Base-by-base conservation (phyloP, 2,797 vertebrate genomes). In the Simalia tracyae region DNA sequence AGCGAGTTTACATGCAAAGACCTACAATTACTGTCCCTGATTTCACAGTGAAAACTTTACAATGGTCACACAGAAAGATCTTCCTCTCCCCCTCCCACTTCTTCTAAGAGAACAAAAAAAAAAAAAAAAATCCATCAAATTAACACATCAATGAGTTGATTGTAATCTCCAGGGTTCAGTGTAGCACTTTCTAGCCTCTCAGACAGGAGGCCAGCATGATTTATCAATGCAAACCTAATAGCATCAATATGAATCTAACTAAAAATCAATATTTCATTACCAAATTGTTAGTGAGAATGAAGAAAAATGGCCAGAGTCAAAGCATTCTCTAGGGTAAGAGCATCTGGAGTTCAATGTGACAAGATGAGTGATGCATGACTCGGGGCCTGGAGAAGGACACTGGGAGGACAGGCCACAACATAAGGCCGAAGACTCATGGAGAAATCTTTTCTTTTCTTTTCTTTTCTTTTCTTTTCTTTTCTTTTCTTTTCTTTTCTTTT, bases 251-350 rank as follows among this genome's bases (percentile, higher is more conserved):
- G 99, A 99, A 99, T 99, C 99, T 99, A 99, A 99, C 99, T 99
- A 99, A 99, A 99, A 99, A 99, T 99, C 99, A 99, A 99, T 99
- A 99, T 99, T 99, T 99, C 99, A 99, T 99, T 99, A 99, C 99
- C 99, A 99, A 99, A 99, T 99, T 99, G 99, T 99, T 99, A 99
- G 99, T 98, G 98, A 98, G 98, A 99, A 99, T 99, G 99, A 99
- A 99, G 99, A 99, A 98, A 98, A 98, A 99, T 99, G 98, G 98
- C 98, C 95, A 90, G 98, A 98, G 98, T 98, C 98, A 96, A 98
- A 98, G 98, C 98, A 97, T 98, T 98, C 98, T 99, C 98, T 98
- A 96, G 98, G 98, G 99, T 98, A 98, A 98, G 98, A 99, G 99
- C 99, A 99, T 99, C 99, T 98, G 98, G 99, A 99, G 99, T 99